Conservation (phyloP, 1,140 invertebrate genomes). For the Neodiprion fabricii region DNA sequence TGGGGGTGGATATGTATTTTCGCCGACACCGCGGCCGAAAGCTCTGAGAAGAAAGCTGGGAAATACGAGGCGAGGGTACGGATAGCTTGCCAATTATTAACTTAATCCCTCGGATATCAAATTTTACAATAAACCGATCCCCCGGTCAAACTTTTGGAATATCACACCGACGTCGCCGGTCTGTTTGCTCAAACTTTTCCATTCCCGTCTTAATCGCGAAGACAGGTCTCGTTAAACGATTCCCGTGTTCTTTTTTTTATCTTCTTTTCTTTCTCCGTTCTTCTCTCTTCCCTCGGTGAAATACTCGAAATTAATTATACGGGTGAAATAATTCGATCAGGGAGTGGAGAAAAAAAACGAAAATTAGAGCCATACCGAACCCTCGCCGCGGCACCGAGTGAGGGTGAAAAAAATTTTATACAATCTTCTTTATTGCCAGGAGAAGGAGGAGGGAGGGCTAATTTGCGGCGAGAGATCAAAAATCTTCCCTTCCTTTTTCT, state of each 20-base stretch:
- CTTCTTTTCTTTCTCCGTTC: no score
- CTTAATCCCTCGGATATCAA: not conserved
- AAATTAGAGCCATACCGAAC: no score
- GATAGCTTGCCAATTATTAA: no score
- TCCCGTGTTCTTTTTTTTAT: no score
- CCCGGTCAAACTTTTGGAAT: no score
- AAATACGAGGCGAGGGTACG: not conserved
- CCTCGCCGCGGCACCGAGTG: not conserved
- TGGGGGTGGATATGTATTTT: not conserved
- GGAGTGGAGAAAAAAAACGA: not conserved
- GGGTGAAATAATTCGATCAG: not conserved
- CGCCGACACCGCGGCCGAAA: not conserved
- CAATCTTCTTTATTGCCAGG: not conserved
- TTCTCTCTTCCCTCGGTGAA: not conserved
- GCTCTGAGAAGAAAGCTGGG: not conserved
- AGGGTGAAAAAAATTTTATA: not conserved
- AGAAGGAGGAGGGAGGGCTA: not conserved
- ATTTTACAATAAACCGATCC: not conserved
- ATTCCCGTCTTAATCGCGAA: no score
- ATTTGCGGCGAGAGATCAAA: not conserved
- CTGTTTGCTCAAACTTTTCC: no score
- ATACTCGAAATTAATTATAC: slow-evolving; percentile 1
- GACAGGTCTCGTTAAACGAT: no score
- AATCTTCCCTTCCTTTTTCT: not conserved
- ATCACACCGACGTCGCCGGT: no score